Evolutionary conservation across 2,113 vertebrate genomes (phyloP).

Genomic region (Atherinomorus stipes): DNA sequence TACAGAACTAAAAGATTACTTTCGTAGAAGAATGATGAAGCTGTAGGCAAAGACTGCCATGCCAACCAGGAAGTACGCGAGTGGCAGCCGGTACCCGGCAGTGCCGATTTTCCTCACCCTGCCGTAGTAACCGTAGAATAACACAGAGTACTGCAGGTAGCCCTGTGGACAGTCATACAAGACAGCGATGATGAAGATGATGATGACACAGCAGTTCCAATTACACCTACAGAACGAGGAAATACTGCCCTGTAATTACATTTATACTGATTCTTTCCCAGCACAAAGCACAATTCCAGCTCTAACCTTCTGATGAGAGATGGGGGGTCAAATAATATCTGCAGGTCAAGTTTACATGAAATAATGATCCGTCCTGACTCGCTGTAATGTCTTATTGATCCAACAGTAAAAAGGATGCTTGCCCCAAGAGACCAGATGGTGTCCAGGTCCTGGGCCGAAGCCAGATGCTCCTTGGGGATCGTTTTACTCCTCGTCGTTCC

Average conservation of each 20-base stretch:
- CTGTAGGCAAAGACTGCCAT: slow-evolving; percentile 99
- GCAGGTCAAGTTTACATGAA: slow-evolving; percentile 35
- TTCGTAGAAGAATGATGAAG: slow-evolving; percentile 96
- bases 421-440: slow-evolving; percentile 99
- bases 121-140: slow-evolving; percentile 98
- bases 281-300: neutral
- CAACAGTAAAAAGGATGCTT: slow-evolving; percentile 71
- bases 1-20: slow-evolving; percentile 80
- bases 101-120: slow-evolving; percentile 90
- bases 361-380: slow-evolving; percentile 23
- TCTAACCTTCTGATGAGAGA: neutral
- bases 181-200: neutral
- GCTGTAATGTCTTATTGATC: slow-evolving; percentile 39
- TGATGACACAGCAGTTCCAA: neutral
- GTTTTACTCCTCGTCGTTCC: slow-evolving; percentile 94
- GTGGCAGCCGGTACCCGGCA: slow-evolving; percentile 92
- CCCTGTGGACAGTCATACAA: slow-evolving; percentile 85
- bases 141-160: slow-evolving; percentile 96
- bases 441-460: slow-evolving; percentile 94
- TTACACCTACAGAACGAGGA: neutral
- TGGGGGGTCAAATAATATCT: too few species aligned
- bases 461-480: slow-evolving; percentile 88
- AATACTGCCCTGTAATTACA: neutral
- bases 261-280: neutral
- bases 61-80: slow-evolving; percentile 97